Conservation (phyloP, 2,888 invertebrate genomes). For the Nasonia oneida region DNA sequence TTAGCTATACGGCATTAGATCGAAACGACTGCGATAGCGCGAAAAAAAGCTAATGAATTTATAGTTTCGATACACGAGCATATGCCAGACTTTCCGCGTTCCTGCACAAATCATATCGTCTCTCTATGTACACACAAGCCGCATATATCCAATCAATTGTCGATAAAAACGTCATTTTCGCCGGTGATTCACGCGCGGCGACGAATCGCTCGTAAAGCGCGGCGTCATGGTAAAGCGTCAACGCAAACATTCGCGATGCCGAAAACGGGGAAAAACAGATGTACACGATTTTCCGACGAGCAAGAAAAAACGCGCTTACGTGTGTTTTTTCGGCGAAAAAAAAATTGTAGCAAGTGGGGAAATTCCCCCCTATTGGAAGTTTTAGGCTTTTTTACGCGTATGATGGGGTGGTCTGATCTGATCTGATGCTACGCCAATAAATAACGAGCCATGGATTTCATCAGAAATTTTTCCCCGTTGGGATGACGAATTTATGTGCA, state of each 20-base stretch:
- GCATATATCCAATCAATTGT: conserved; percentile 32
- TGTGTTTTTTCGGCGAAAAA: conserved; percentile 28
- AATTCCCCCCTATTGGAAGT: not conserved
- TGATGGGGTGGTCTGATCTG: not conserved
- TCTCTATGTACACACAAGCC: conserved; percentile 19
- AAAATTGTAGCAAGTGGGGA: conserved; percentile 41
- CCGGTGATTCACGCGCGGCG: conserved; percentile 49
- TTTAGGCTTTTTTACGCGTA: not conserved
- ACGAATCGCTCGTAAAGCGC: conserved; percentile 18
- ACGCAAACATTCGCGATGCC: conserved; percentile 33
- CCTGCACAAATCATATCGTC: conserved; percentile 18
- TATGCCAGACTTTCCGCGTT: conserved; percentile 23
- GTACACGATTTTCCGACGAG: not conserved
- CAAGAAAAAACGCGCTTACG: not conserved
- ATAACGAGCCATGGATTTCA: conserved; percentile 43
- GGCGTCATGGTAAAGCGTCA: conserved; percentile 11
- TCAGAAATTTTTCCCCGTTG: not conserved
- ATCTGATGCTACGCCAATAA: conserved; percentile 42
- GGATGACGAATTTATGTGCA: conserved; percentile 14
- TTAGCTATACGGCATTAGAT: not conserved
- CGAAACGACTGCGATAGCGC: not conserved
- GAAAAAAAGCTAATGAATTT: conserved; percentile 2
- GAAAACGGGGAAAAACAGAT: conserved; percentile 41
- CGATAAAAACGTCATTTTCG: conserved; percentile 60
- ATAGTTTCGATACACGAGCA: conserved; percentile 13